Evolutionary conservation across 2,113 vertebrate genomes (phyloP).

Genomic region (Muntiacus reevesi): DNA sequence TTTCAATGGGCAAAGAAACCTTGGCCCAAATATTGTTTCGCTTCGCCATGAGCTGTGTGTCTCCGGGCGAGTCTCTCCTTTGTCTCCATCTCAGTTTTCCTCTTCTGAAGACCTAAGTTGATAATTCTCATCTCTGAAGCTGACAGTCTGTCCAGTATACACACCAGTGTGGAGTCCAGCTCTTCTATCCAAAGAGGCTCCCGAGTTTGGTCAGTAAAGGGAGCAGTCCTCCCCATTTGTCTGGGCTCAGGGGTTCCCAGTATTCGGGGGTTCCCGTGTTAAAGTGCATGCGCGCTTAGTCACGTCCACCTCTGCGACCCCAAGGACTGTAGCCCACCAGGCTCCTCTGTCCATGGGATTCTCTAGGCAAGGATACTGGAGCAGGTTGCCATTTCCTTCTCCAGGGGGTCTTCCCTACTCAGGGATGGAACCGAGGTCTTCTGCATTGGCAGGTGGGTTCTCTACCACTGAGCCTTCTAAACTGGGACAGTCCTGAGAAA

Average conservation of each 20-base stretch:
- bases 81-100: background rate
- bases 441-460: background rate
- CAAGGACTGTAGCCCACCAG: background rate
- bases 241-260: background rate
- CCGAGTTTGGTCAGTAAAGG: background rate
- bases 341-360: background rate
- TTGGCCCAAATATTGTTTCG: background rate
- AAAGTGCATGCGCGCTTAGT: background rate
- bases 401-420: background rate
- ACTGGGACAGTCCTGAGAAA: background rate
- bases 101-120: background rate
- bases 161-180: accelerated
- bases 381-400: background rate
- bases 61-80: background rate
- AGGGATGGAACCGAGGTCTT: background rate
- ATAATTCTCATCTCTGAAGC: background rate
- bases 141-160: accelerated
- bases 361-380: background rate
- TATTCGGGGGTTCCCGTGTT: background rate
- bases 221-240: background rate
- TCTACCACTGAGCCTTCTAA: background rate
- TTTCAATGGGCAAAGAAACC: background rate
- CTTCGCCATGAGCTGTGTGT: background rate
- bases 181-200: accelerated
- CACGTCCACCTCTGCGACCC: background rate